phyloP scores from a whole-genome alignment of 2,797 vertebrate genomes.

The Podargus strigoides region DNA sequence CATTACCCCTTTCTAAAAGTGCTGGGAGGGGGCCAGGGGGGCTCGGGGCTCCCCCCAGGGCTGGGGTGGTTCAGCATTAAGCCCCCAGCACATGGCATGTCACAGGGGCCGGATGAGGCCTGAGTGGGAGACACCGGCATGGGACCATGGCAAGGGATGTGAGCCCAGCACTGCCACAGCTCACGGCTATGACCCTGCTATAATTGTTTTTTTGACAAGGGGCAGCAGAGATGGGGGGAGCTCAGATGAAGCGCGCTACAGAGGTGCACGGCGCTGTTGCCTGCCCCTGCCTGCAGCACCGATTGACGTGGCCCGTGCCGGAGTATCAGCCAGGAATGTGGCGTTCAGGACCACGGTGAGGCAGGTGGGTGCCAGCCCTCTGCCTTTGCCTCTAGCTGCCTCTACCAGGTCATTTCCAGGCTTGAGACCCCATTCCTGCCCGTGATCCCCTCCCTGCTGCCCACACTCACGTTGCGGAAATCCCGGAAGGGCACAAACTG shows the following conservation, averaged over 20 bases:
- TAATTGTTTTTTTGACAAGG: neutral
- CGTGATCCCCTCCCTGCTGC: rapidly evolving
- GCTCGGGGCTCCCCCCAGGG: neutral
- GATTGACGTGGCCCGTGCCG: rapidly evolving
- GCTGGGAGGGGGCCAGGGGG: rapidly evolving
- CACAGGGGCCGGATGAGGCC: neutral
- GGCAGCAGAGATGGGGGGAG: rapidly evolving
- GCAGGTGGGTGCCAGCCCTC: neutral
- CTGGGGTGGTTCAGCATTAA: neutral
- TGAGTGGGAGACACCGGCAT: neutral
- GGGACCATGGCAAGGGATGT: rapidly evolving
- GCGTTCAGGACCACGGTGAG: neutral
- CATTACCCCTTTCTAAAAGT: rapidly evolving
- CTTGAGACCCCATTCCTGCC: neutral
- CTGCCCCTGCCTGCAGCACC: neutral
- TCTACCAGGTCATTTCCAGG: neutral
- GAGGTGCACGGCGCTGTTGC: neutral
- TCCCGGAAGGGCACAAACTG: slow-evolving; percentile 98
- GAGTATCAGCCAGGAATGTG: neutral
- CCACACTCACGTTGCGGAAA: slow-evolving; percentile 85
- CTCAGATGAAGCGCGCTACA: neutral
- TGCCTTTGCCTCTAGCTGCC: neutral
- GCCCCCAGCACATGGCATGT: neutral
- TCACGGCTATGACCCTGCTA: neutral
- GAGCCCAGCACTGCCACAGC: neutral